Evolutionary conservation across 2,888 invertebrate genomes (phyloP).

Genomic region (Pachycephus smyrnensis): DNA sequence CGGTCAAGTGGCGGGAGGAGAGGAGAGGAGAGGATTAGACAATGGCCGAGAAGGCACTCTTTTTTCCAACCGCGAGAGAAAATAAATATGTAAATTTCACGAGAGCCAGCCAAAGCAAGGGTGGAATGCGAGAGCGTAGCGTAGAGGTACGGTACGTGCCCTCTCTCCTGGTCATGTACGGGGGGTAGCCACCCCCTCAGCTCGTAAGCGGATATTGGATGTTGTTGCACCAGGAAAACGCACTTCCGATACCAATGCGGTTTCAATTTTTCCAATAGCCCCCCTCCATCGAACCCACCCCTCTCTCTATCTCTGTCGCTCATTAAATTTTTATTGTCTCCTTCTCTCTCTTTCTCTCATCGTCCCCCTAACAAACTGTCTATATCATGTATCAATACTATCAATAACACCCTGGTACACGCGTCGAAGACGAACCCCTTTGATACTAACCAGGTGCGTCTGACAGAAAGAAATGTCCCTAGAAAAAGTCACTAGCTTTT

Average conservation of each 20-base stretch:
- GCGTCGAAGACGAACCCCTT: too few species aligned
- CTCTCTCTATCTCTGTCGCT: neutral
- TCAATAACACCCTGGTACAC: too few species aligned
- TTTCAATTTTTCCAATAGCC: slow-evolving; percentile 32
- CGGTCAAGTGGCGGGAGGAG: slow-evolving; percentile 17
- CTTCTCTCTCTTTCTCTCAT: slow-evolving; percentile 1
- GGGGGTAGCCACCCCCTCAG: slow-evolving; percentile 12
- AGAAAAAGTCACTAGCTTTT: too few species aligned
- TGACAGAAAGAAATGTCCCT: too few species aligned
- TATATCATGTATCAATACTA: too few species aligned
- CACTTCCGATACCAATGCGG: slow-evolving; percentile 29
- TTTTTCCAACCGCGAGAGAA: slow-evolving; percentile 33
- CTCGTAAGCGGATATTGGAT: neutral
- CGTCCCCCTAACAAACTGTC: too few species aligned
- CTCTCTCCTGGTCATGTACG: neutral
- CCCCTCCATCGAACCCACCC: slow-evolving; percentile 11
- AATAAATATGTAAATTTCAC: slow-evolving; percentile 41
- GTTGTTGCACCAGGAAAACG: slow-evolving; percentile 17
- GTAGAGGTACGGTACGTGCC: neutral
- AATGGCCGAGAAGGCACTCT: slow-evolving; percentile 21
- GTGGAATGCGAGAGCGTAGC: slow-evolving; percentile 5
- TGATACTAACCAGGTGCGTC: too few species aligned
- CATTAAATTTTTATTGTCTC: slow-evolving; percentile 9
- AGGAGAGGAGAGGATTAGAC: slow-evolving; percentile 23
- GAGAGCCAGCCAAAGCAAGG: slow-evolving; percentile 19